Conservation (phyloP, 2,113 vertebrate genomes). For the Prunella fulvescens region DNA sequence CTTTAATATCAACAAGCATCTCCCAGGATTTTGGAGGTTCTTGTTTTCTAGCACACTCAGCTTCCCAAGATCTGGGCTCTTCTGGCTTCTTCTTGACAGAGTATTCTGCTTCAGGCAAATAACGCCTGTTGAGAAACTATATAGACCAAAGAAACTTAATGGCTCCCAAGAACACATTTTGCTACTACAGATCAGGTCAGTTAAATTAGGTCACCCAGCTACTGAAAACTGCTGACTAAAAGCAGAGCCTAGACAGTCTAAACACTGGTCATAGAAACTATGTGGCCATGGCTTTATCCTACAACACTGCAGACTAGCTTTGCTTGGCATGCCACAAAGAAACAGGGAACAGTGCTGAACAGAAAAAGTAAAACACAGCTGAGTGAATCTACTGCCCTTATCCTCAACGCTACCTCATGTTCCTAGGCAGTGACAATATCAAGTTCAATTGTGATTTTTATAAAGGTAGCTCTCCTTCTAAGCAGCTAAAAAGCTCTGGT, state of each 20-base stretch:
- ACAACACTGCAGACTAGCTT: background rate
- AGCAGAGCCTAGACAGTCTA: background rate
- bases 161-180: constrained; percentile 51
- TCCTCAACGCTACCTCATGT: background rate
- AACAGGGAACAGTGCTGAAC: background rate
- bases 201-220: constrained; percentile 19
- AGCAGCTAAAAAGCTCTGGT: background rate
- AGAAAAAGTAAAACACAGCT: background rate
- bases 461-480: background rate
- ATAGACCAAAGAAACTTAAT: constrained; percentile 63
- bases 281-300: background rate
- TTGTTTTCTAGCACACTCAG: constrained; percentile 72
- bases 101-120: constrained; percentile 70
- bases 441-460: background rate
- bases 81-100: constrained; percentile 64
- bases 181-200: constrained; percentile 39
- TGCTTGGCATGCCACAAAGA: background rate
- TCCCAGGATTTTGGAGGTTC: constrained; percentile 87
- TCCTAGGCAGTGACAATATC: background rate
- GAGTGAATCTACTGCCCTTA: background rate
- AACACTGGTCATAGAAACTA: background rate
- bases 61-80: constrained; percentile 74
- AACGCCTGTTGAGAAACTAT: constrained; percentile 88
- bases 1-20: constrained; percentile 65
- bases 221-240: background rate